phyloP scores from a whole-genome alignment of 2,113 vertebrate genomes.

The Paramisgurnus dabryanus region DNA sequence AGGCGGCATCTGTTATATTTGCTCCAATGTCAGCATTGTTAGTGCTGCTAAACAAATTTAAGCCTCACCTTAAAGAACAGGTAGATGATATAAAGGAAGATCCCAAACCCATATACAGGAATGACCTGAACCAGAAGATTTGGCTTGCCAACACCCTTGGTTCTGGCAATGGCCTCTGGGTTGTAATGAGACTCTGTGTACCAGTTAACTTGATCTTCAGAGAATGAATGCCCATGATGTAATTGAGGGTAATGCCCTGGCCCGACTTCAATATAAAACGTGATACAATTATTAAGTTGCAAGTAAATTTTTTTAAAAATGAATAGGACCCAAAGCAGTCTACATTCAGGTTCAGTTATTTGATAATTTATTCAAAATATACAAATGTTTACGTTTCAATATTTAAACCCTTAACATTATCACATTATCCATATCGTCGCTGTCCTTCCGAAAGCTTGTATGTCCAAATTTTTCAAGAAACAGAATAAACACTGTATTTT shows the following conservation, averaged over 20 bases:
- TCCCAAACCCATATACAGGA: conserved; percentile 94
- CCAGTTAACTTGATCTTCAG: conserved; percentile 65
- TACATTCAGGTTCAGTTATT: no score
- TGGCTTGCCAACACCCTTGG: conserved; percentile 76
- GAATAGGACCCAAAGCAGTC: background rate
- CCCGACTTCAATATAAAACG: conserved; percentile 75
- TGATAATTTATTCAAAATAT: no score
- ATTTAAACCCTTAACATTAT: no score
- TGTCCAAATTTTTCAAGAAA: no score
- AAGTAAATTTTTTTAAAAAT: background rate
- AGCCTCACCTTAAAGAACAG: conserved; percentile 89
- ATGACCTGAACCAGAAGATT: conserved; percentile 89
- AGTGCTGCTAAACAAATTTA: background rate
- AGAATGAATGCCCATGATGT: conserved; percentile 67
- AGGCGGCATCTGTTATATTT: background rate
- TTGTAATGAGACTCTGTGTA: conserved; percentile 66
- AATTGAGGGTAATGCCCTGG: conserved; percentile 77
- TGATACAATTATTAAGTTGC: background rate
- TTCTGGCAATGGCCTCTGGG: conserved; percentile 79
- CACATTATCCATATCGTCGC: no score
- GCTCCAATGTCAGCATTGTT: background rate
- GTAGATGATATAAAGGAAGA: conserved; percentile 92
- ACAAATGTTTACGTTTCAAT: no score
- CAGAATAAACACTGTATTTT: no score
- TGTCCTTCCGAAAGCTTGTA: no score